Conservation (phyloP, 2,888 invertebrate genomes). For the Hirtodrosophila confusa region DNA sequence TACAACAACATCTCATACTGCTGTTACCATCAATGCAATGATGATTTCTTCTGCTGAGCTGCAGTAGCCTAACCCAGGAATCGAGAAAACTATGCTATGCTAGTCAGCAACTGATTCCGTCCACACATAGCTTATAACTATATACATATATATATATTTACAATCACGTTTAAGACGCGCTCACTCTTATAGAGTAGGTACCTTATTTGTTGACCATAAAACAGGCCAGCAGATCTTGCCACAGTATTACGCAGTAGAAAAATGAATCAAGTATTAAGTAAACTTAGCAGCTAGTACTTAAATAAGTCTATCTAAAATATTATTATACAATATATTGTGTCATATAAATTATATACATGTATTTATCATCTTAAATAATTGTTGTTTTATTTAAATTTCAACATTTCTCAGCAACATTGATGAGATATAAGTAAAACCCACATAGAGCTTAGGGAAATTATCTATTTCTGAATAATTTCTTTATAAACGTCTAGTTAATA, state of each 20-base stretch:
- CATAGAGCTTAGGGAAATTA: no score
- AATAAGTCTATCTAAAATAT: background rate
- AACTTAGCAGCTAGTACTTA: no score
- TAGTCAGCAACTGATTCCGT: constrained; percentile 64
- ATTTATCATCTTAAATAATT: background rate
- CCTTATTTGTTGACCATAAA: constrained; percentile 52
- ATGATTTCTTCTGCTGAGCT: constrained; percentile 81
- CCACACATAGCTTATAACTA: constrained; percentile 37
- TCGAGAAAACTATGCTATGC: constrained; percentile 5
- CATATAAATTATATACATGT: constrained; percentile 8
- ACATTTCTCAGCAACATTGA: no score
- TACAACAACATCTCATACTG: constrained; percentile 80
- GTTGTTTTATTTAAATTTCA: background rate
- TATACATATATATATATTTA: constrained; percentile 4
- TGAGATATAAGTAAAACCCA: no score
- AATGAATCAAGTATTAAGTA: constrained; percentile 33
- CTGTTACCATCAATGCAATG: constrained; percentile 78
- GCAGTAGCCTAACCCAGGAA: background rate
- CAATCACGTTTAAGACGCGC: constrained; percentile 51
- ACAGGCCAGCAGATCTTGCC: constrained; percentile 37
- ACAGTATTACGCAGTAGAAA: constrained; percentile 59
- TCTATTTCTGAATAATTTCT: no score
- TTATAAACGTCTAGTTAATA: no score
- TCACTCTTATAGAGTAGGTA: constrained; percentile 76
- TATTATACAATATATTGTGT: constrained; percentile 8